Evolutionary conservation across 2,888 invertebrate species (phyloP).

Genomic region (Trichogramma dendrolimi): DNA sequence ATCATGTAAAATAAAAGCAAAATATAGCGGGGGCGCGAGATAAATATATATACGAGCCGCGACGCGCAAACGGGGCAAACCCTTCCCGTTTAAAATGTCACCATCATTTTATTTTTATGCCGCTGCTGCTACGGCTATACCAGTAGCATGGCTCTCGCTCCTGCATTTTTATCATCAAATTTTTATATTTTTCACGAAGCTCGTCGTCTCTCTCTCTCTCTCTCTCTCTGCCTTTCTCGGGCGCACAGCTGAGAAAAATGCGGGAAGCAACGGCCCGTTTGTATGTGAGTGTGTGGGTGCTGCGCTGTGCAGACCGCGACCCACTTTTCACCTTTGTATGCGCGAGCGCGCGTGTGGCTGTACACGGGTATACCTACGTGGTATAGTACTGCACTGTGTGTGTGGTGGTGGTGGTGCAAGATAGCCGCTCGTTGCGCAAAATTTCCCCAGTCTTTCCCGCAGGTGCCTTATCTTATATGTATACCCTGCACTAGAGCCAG

Average conservation of each 20-base stretch:
- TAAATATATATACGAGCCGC: neutral
- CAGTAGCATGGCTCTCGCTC: neutral
- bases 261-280: conserved; percentile 13
- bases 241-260: neutral
- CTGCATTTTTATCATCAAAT: conserved; percentile 23
- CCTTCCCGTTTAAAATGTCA: neutral
- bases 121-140: too few species aligned
- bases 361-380: too few species aligned
- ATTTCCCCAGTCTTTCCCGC: too few species aligned
- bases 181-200: conserved; percentile 20
- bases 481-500: too few species aligned
- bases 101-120: too few species aligned
- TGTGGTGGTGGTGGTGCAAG: too few species aligned
- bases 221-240: neutral
- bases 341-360: neutral
- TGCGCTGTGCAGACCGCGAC: conserved; percentile 2
- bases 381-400: too few species aligned
- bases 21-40: neutral
- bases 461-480: too few species aligned
- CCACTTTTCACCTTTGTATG: conserved; percentile 22
- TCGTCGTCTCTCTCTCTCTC: neutral
- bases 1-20: neutral
- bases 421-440: too few species aligned
- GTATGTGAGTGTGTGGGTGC: conserved; percentile 2
- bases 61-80: neutral